Percentiles rank a stretch among this genome's conserved stretches.
Conservation (phyloP, 2,888 invertebrate genomes). For the Cybosia mesomella region DNA sequence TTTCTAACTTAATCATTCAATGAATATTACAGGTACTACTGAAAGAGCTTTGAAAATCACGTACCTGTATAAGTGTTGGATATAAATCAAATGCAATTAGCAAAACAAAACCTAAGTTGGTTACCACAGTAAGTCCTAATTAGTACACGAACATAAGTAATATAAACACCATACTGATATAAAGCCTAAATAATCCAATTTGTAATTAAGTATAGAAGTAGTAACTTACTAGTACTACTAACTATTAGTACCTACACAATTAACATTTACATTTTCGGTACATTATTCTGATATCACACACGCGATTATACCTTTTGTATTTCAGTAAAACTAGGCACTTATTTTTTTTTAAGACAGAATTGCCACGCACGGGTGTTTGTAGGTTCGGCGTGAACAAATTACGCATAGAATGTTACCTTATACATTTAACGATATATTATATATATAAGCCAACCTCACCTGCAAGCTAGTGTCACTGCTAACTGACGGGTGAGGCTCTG, state of each 20-base stretch:
- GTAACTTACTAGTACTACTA: not conserved
- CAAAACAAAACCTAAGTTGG: not conserved
- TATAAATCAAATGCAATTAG: not conserved
- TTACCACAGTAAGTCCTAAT: not conserved
- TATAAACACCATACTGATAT: not conserved
- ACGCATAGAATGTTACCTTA: too few relatives aligned
- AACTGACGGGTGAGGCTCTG: too few relatives aligned
- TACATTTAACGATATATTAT: too few relatives aligned
- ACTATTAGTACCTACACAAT: not conserved
- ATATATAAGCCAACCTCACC: too few relatives aligned
- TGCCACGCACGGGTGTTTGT: not conserved
- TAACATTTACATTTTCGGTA: not conserved
- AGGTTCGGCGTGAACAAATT: not conserved
- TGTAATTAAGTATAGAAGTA: not conserved
- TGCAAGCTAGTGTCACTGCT: too few relatives aligned
- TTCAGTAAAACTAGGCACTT: not conserved
- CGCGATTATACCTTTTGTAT: not conserved
- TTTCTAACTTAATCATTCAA: too few relatives aligned
- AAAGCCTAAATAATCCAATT: not conserved
- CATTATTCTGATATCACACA: not conserved
- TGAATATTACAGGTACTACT: not conserved
- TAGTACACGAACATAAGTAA: not conserved
- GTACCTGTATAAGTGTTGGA: not conserved
- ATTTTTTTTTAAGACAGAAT: not conserved
- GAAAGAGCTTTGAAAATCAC: not conserved